Conservation (phyloP, 2,113 vertebrate genomes). For the Vidua chalybeata region DNA sequence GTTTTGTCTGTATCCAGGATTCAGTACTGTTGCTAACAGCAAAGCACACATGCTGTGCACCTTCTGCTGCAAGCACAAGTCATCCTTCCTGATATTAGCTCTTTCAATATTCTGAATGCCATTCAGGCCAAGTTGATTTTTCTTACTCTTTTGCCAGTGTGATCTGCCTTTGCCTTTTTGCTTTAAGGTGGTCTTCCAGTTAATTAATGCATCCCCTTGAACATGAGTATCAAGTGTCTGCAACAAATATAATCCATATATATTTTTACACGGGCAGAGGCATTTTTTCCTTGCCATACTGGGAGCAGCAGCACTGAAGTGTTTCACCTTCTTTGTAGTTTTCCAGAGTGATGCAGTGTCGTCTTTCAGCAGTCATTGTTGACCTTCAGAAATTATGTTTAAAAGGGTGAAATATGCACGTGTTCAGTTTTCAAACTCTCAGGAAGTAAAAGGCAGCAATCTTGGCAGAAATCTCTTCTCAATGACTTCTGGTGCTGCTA, state of each 20-base stretch:
- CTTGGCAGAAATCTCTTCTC: not conserved
- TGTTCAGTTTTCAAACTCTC: not conserved
- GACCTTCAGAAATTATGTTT: not conserved
- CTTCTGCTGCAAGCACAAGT: not conserved
- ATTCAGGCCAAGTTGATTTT: not conserved
- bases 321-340: not conserved
- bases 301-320: not conserved
- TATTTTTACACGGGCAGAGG: not conserved
- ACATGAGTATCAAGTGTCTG: not conserved
- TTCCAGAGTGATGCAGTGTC: not conserved
- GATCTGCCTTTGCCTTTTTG: not conserved
- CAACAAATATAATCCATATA: not conserved
- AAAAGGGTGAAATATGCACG: not conserved
- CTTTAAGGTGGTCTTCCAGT: not conserved
- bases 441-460: not conserved
- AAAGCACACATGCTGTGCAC: not conserved
- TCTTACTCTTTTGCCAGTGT: not conserved
- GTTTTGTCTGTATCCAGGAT: not conserved
- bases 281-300: not conserved
- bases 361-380: not conserved
- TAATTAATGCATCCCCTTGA: not conserved
- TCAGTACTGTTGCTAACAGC: not conserved
- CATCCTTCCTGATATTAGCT: not conserved
- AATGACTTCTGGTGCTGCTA: not conserved
- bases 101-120: not conserved